Base-by-base conservation (phyloP, 2,797 vertebrate genomes). In the Cyclopterus lumpus region DNA sequence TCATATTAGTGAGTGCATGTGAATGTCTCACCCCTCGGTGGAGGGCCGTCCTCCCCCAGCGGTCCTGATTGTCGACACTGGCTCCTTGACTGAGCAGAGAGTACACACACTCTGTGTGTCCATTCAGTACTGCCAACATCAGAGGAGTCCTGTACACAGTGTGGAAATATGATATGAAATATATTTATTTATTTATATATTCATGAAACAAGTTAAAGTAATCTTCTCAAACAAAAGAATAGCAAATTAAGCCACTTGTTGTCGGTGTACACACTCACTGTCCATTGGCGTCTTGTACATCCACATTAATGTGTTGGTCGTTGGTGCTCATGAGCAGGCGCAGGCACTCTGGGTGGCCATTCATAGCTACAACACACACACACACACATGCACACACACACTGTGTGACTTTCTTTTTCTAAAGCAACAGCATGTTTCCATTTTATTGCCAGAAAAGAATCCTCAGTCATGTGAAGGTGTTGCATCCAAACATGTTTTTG, bases 321-420 rank as follows among this genome's bases (percentile, higher is more conserved):
- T 96, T 95, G 93, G 95, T 97, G 94, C 95, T 96, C 93, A 99
- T 93, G 84, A 99, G 94, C 3, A 98, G 94, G 75, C 96, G 95
- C 89, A 99, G 95, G 91, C 98, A 99, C 90, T 97, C 97, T 1
- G 95, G 95, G 90, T 99, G 97, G 86, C 98, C 98, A 77, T 98
- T 97, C 80, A 95, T 96, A 88, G 97, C 97, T 98, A 73, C 7
- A 15, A 62, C 16, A 83, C 14, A 90, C 54, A 77, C 16, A 83
- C 22, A 67, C 66, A 72, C 42, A 78, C 49, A 67, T 6, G 11
- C 59, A 44, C 42, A 44, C 42, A 44, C 40, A 44, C 40, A 44
- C 42, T 44, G 15, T 6, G n/a, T 72, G 22, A 71, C 7, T 62
- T 48, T 15, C 1, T 30, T 57, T 55, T 54, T 66, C 15, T 12